A percentile compares a stretch with the other conserved stretches of the same genome.
These are phyloP conservation scores for Sandelia bainsii DNA, from an alignment of 2,797 vertebrate species.

Conservation along the genomic window DNA sequence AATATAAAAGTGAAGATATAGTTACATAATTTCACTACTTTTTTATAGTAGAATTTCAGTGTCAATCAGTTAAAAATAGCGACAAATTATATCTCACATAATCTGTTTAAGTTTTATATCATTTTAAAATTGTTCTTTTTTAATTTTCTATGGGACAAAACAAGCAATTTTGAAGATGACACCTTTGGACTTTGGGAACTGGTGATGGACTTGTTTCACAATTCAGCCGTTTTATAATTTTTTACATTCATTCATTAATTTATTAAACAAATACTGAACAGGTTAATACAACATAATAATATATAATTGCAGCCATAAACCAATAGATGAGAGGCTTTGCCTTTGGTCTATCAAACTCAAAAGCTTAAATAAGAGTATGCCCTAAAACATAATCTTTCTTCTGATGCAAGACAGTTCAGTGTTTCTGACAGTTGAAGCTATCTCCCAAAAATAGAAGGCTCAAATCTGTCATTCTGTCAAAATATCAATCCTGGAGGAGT, in stretches of 20 bases:
- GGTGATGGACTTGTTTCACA: background rate
- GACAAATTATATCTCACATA: too few species aligned
- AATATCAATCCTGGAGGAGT: slow-evolving; percentile 65
- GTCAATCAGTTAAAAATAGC: too few species aligned
- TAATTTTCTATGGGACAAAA: background rate
- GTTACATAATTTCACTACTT: too few species aligned
- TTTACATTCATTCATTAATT: background rate
- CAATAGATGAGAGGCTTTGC: slow-evolving; percentile 9
- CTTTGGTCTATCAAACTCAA: slow-evolving; percentile 13
- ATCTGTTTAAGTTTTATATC: background rate
- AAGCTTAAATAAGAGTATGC: slow-evolving; percentile 44
- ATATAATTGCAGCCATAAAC: background rate
- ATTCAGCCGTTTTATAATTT: background rate
- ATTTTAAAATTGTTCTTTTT: too few species aligned
- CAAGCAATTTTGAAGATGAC: background rate
- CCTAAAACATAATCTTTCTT: slow-evolving; percentile 46
- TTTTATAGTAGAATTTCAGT: too few species aligned
- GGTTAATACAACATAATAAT: background rate
- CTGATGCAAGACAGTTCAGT: slow-evolving; percentile 51
- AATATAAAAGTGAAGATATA: background rate
- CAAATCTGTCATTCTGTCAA: slow-evolving; percentile 72
- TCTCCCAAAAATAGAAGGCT: slow-evolving; percentile 68
- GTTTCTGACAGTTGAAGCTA: slow-evolving; percentile 67
- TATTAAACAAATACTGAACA: background rate
- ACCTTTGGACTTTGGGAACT: background rate